Conservation (phyloP, 2,797 vertebrate species). For the Sebastiscus albofasciatus region DNA sequence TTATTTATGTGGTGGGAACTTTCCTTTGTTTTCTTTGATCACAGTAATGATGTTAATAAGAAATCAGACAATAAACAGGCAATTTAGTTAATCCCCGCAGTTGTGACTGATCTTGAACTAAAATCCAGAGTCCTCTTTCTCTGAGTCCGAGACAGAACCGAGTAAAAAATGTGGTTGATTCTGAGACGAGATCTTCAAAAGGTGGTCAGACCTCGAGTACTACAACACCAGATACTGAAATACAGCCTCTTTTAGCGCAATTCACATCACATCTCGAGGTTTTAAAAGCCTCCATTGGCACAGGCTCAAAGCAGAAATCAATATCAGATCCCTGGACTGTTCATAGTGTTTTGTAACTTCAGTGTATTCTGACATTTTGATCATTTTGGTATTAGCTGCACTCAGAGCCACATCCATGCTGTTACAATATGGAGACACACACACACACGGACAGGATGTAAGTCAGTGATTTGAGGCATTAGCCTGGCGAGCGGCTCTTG, state of each 20-base stretch:
- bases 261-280: not conserved
- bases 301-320: not conserved
- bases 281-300: not conserved
- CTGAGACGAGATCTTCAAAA: too few species aligned
- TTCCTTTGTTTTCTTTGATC: not conserved
- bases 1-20: not conserved
- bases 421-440: not conserved
- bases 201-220: not conserved
- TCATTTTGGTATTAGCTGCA: not conserved
- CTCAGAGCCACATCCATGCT: not conserved
- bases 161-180: too few species aligned
- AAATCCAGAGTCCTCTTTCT: too few species aligned
- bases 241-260: not conserved
- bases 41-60: too few species aligned
- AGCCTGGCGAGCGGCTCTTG: conserved; percentile 24
- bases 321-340: not conserved
- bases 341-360: not conserved
- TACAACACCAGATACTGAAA: not conserved
- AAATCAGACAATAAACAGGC: too few species aligned
- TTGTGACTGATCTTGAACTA: too few species aligned
- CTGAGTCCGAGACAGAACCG: too few species aligned
- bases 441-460: not conserved
- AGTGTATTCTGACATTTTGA: not conserved
- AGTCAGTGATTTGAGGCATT: conserved; percentile 35
- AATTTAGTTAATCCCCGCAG: too few species aligned